Evolutionary conservation across 2,113 vertebrate species (phyloP), one percentile per base, ranked within the genome.

Genomic region (Colistium nudipinnis): DNA sequence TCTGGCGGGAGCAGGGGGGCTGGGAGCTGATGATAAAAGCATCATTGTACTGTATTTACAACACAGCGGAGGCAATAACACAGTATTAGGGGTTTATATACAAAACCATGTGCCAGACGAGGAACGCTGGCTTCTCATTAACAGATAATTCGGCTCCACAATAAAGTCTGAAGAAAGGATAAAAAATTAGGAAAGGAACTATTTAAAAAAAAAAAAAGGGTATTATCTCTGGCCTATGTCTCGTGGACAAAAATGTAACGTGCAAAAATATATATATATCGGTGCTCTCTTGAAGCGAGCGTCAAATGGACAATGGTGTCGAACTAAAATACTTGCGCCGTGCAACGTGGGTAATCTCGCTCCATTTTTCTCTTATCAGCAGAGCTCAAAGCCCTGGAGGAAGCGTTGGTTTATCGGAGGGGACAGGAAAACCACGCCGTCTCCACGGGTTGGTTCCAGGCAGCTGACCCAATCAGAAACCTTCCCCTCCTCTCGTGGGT

Each of bases 361-460:
- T 76, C 45, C 69, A 55, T 85, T 80, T n/a, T 66, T 79, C n/a
- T 78, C 64, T 85, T 76, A 85, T 88, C 83, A 68, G 73, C 74
- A 78, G 80, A 76, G 82, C 83, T 87, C 74, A 38, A 66, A 82
- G 70, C 74, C 65, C 76, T 74, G 0, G 62, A 82, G 83, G 71
- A 83, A 77, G 65, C 47, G 11, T 31, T 59, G 76, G 77, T 70
- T 87, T 74, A 88, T 78, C 68, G 33, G 64, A 25, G 33, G 53
- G 59, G 76, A 89, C 85, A 82, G 75, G 74, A 76, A 76, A 83
- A 75, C 28, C 52, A 70, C 67, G 28, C 72, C 55, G 82, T 78
- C 86, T 80, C 44, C 2, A 28, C 10, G 59, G 28, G 71, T 89
- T 85, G 68, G 76, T 90, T 85, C 86, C 76, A 64, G 81, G 62